These are phyloP conservation scores for Mesorhabditis spiculigera DNA, from an alignment of 2,888 invertebrate species.

Conservation along the genomic window DNA sequence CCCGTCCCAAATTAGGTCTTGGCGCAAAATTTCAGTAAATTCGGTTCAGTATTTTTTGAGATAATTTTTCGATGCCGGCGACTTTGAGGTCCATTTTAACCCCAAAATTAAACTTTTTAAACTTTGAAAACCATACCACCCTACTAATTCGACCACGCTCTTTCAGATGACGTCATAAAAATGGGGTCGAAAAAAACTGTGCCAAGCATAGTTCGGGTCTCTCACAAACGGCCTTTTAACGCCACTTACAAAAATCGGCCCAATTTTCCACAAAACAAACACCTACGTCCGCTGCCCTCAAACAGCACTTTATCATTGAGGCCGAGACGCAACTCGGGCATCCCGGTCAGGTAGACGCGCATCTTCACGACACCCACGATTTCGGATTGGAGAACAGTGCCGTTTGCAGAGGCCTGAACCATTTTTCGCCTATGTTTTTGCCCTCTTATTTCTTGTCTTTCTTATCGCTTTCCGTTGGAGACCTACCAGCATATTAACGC, in stretches of 20 bases:
- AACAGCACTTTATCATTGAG: slow-evolving; percentile 94
- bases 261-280: slow-evolving; percentile 1
- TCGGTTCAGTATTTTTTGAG: too few relatives aligned
- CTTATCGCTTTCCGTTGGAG: slow-evolving; percentile 3
- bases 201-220: too few relatives aligned
- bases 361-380: slow-evolving; percentile 98
- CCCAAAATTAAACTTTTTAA: too few relatives aligned
- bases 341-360: slow-evolving; percentile 94
- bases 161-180: too few relatives aligned
- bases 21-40: too few relatives aligned
- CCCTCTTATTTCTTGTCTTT: neutral
- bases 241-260: neutral
- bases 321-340: slow-evolving; percentile 93
- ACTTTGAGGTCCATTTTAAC: too few relatives aligned
- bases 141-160: too few relatives aligned
- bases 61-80: too few relatives aligned
- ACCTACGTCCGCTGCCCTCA: slow-evolving; percentile 82
- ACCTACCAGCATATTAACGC: slow-evolving; percentile 79
- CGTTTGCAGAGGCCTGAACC: slow-evolving; percentile 80
- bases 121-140: too few relatives aligned
- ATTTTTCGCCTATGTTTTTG: neutral
- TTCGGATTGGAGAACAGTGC: slow-evolving; percentile 91
- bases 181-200: too few relatives aligned
- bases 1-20: too few relatives aligned
- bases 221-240: too few relatives aligned